A percentile compares a stretch with the other conserved stretches of the same genome.
Evolutionary conservation across 2,888 invertebrate species (phyloP).

Genomic region (Temnothorax unifasciatus): DNA sequence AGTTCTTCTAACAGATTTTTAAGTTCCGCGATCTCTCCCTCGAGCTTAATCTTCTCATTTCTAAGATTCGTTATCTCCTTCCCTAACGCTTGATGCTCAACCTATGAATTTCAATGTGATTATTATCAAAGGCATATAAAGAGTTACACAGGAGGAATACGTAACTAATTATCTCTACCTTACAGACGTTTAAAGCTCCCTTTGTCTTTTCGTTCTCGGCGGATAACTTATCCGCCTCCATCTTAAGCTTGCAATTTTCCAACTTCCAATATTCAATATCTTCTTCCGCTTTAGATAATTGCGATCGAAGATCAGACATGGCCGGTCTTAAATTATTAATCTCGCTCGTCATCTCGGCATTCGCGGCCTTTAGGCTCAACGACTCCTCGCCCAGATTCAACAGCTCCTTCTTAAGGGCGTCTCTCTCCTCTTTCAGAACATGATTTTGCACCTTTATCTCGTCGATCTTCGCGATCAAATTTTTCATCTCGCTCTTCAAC

Average conservation of each 20-base stretch:
- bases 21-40: slow-evolving; percentile 51
- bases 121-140: slow-evolving; percentile 29
- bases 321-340: slow-evolving; percentile 42
- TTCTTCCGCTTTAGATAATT: slow-evolving; percentile 49
- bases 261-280: slow-evolving; percentile 70
- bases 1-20: slow-evolving; percentile 53
- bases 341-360: slow-evolving; percentile 65
- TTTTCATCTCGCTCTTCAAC: slow-evolving; percentile 73
- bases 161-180: slow-evolving; percentile 55
- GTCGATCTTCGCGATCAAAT: slow-evolving; percentile 68
- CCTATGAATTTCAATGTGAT: slow-evolving; percentile 54
- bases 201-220: slow-evolving; percentile 65
- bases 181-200: slow-evolving; percentile 62
- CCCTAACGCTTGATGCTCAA: slow-evolving; percentile 52
- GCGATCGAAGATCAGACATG: slow-evolving; percentile 35
- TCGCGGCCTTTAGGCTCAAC: slow-evolving; percentile 52
- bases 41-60: slow-evolving; percentile 59
- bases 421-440: slow-evolving; percentile 50
- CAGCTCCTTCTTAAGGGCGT: slow-evolving; percentile 52
- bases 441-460: slow-evolving; percentile 62
- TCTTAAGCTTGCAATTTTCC: slow-evolving; percentile 60
- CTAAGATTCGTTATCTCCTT: slow-evolving; percentile 46
- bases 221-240: slow-evolving; percentile 67
- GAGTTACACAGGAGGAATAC: not conserved
- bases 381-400: slow-evolving; percentile 58